Percentiles rank a stretch among this genome's conserved stretches.
These are phyloP conservation scores for Rostratula benghalensis DNA, from an alignment of 2,113 vertebrate genomes.

Conservation along the genomic window DNA sequence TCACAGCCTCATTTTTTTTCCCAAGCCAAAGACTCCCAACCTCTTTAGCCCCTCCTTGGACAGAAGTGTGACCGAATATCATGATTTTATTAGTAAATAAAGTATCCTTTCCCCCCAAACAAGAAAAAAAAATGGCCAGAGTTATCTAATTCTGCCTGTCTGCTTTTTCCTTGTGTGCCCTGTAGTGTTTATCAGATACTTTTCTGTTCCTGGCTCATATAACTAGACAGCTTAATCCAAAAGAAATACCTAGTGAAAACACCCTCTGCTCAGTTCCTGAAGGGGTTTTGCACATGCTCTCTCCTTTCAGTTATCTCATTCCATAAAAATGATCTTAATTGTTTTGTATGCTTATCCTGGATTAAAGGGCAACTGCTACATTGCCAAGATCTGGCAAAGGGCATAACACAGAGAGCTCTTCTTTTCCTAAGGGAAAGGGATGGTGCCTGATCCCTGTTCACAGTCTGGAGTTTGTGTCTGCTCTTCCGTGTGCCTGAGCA, in stretches of 20 bases:
- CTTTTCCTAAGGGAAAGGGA: neutral
- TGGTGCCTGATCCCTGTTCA: neutral
- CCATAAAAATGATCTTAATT: neutral
- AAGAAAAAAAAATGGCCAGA: neutral
- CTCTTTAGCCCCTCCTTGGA: neutral
- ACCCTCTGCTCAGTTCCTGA: neutral
- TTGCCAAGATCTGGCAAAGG: neutral
- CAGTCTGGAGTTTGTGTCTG: neutral
- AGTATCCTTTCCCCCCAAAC: accelerated
- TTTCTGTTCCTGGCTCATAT: neutral
- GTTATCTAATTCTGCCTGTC: neutral
- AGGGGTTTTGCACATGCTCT: neutral
- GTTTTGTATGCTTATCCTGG: neutral
- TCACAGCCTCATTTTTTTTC: neutral
- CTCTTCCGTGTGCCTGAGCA: accelerated
- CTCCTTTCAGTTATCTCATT: neutral
- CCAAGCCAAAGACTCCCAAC: neutral
- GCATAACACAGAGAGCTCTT: neutral
- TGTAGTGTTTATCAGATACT: neutral
- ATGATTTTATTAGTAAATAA: neutral
- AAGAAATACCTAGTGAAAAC: neutral
- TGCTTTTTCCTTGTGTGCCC: neutral
- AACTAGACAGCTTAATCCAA: neutral
- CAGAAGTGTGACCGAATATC: neutral
- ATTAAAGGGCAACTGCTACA: accelerated